Evolutionary conservation across 2,888 invertebrate species (phyloP).

Genomic region (Apamea crenata): DNA sequence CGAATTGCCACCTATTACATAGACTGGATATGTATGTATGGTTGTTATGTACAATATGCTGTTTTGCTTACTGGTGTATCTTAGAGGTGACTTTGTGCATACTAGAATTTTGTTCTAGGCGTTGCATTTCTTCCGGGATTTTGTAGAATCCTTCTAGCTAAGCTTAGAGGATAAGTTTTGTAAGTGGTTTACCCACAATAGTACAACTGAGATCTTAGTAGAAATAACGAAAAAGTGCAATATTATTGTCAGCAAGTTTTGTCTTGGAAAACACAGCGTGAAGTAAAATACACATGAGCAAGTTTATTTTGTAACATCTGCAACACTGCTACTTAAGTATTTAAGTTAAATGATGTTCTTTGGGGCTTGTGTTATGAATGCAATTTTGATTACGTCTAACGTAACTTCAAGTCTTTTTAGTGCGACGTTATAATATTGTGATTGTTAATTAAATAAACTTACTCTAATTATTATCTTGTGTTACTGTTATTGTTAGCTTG

Average conservation of each 20-base stretch:
- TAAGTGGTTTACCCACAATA: conserved; percentile 15
- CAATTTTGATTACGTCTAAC: background rate
- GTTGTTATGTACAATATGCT: background rate
- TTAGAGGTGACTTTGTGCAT: background rate
- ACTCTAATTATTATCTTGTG: background rate
- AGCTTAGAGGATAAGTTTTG: background rate
- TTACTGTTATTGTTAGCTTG: no score
- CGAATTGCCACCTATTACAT: background rate
- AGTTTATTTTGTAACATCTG: background rate
- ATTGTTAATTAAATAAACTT: background rate
- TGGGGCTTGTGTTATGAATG: background rate
- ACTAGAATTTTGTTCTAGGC: background rate
- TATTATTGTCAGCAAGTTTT: conserved; percentile 1
- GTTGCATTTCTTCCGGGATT: background rate
- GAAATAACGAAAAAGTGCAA: background rate
- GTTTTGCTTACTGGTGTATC: background rate
- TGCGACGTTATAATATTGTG: background rate
- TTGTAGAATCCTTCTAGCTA: background rate
- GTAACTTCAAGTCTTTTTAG: background rate
- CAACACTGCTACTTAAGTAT: background rate
- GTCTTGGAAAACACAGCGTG: background rate
- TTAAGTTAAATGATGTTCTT: background rate
- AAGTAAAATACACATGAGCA: background rate
- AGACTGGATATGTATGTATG: background rate
- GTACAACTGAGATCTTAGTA: background rate